These are phyloP conservation scores for Nothocercus julius DNA, from an alignment of 2,113 vertebrate species.

Conservation along the genomic window DNA sequence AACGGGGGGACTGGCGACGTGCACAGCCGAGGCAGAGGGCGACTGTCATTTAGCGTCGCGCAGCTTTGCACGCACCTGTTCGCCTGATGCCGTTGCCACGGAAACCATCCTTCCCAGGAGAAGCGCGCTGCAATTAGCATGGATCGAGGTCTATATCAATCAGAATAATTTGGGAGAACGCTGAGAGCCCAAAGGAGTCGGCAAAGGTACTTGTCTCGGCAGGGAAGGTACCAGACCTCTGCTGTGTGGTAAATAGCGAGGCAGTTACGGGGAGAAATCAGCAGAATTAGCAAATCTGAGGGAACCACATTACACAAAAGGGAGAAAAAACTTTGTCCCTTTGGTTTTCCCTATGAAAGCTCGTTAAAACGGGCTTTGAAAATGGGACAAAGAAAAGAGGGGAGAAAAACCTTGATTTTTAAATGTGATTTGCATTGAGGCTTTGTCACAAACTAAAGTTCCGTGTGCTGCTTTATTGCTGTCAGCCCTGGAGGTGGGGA, in stretches of 20 bases:
- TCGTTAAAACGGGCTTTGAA: neutral
- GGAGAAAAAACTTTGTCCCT: constrained; percentile 39
- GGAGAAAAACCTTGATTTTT: too few species aligned
- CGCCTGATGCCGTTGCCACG: constrained; percentile 69
- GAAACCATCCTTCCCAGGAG: constrained; percentile 78
- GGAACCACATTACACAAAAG: constrained; percentile 20
- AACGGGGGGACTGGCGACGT: constrained; percentile 69
- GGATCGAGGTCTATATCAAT: constrained; percentile 81
- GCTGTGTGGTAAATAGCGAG: constrained; percentile 72
- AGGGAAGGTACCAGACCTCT: constrained; percentile 70
- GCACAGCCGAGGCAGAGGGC: constrained; percentile 76
- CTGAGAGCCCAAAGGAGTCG: constrained; percentile 75
- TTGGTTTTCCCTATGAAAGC: neutral
- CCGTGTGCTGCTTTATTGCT: neutral
- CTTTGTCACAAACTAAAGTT: neutral
- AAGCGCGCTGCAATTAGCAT: constrained; percentile 79
- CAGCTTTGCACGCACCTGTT: constrained; percentile 82
- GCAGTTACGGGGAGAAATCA: constrained; percentile 64
- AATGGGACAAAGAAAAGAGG: neutral
- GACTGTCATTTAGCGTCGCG: constrained; percentile 79
- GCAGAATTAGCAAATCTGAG: constrained; percentile 60
- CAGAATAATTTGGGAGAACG: constrained; percentile 81
- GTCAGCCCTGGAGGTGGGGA: neutral
- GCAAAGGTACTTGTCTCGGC: constrained; percentile 74
- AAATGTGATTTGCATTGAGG: neutral